Conservation (phyloP, 2,113 vertebrate species). For the Hypanus sabinus region DNA sequence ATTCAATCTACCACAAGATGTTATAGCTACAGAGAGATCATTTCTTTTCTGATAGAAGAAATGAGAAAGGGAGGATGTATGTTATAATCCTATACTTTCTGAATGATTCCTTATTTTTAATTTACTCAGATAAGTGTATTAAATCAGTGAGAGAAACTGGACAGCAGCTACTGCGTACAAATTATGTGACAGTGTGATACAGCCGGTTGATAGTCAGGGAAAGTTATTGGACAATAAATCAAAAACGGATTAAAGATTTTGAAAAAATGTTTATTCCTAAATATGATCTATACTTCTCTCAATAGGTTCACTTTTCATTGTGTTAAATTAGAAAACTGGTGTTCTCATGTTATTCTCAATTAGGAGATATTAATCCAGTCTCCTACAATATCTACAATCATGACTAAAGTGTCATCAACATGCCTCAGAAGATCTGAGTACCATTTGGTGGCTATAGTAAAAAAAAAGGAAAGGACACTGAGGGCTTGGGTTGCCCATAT, state of each 20-base stretch:
- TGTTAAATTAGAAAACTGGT: background rate
- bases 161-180: background rate
- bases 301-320: background rate
- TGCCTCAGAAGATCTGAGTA: background rate
- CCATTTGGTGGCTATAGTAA: background rate
- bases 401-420: background rate
- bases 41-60: background rate
- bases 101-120: background rate
- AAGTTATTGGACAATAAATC: background rate
- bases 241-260: background rate
- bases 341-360: background rate
- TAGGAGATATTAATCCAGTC: background rate
- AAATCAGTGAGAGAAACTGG: background rate
- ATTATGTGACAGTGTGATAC: background rate
- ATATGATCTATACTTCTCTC: background rate
- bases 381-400: background rate
- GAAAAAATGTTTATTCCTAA: background rate
- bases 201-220: background rate
- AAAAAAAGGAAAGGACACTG: background rate
- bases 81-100: background rate
- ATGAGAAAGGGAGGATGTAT: background rate
- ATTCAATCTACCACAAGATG: background rate
- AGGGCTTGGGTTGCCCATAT: background rate
- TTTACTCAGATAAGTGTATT: background rate
- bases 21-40: background rate